These are phyloP conservation scores for Phalanger gymnotis DNA, from an alignment of 2,797 vertebrate genomes.

Conservation along the genomic window DNA sequence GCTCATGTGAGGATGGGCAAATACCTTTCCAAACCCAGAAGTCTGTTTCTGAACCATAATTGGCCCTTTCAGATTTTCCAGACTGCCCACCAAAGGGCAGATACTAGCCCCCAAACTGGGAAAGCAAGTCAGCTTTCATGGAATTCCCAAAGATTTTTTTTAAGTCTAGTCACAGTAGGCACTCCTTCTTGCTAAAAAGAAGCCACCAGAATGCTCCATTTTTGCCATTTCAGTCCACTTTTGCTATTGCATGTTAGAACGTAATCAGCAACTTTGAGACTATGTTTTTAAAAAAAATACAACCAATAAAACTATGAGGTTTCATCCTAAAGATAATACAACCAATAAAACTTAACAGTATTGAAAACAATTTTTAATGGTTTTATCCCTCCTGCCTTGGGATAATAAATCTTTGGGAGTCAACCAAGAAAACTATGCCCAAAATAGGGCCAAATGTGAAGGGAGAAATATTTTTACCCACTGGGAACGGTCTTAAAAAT, in stretches of 20 bases:
- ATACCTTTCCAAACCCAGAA: not conserved
- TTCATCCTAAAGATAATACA: not conserved
- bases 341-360: not conserved
- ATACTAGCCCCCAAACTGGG: not conserved
- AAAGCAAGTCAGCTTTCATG: not conserved
- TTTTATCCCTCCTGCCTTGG: not conserved
- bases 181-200: not conserved
- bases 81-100: not conserved
- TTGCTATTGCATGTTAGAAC: not conserved
- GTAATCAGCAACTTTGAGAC: not conserved
- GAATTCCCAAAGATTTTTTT: not conserved
- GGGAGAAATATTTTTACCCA: not conserved
- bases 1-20: not conserved
- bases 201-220: not conserved
- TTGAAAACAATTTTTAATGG: not conserved
- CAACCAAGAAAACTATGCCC: not conserved
- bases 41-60: not conserved
- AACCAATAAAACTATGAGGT: not conserved
- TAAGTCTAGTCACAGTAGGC: not conserved
- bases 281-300: not conserved
- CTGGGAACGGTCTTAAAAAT: not conserved
- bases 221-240: not conserved
- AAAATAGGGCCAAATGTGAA: not conserved
- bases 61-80: not conserved
- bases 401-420: not conserved